phyloP scores from a whole-genome alignment of 2,113 vertebrate species.

The Columba janthina region DNA sequence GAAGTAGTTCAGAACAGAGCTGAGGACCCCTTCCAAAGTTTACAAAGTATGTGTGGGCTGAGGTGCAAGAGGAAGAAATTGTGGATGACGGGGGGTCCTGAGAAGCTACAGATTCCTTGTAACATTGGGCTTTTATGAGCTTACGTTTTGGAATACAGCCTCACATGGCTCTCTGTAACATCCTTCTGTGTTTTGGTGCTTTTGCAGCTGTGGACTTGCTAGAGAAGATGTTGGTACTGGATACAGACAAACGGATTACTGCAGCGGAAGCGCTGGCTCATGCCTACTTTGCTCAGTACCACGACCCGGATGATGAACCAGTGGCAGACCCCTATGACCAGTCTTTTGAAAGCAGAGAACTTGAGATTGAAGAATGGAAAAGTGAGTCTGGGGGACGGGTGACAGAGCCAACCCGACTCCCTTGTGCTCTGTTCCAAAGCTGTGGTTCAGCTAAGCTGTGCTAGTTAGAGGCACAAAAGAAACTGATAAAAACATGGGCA shows the following conservation, averaged over 20 bases:
- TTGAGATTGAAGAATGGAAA: conserved; percentile 98
- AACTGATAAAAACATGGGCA: neutral
- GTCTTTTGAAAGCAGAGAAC: conserved; percentile 96
- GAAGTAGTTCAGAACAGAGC: neutral
- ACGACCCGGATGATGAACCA: conserved; percentile 95
- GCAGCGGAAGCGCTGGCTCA: conserved; percentile 93
- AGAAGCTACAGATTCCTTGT: neutral
- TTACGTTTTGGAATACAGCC: accelerated
- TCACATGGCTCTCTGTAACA: neutral
- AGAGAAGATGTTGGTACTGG: conserved; percentile 97
- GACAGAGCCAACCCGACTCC: neutral
- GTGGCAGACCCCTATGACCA: conserved; percentile 97
- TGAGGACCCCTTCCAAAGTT: accelerated
- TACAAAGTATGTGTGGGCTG: accelerated
- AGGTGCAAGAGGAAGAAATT: neutral
- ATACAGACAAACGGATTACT: conserved; percentile 95
- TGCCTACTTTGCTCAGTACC: conserved; percentile 93
- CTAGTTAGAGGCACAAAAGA: neutral
- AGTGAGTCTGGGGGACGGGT: conserved; percentile 76
- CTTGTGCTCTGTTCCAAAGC: accelerated
- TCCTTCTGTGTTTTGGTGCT: neutral
- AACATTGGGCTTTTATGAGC: accelerated
- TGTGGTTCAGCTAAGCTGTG: neutral
- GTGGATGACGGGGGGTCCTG: neutral
- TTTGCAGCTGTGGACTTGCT: conserved; percentile 91